Conservation (phyloP, 2,113 vertebrate species). For the Oxyura jamaicensis region DNA sequence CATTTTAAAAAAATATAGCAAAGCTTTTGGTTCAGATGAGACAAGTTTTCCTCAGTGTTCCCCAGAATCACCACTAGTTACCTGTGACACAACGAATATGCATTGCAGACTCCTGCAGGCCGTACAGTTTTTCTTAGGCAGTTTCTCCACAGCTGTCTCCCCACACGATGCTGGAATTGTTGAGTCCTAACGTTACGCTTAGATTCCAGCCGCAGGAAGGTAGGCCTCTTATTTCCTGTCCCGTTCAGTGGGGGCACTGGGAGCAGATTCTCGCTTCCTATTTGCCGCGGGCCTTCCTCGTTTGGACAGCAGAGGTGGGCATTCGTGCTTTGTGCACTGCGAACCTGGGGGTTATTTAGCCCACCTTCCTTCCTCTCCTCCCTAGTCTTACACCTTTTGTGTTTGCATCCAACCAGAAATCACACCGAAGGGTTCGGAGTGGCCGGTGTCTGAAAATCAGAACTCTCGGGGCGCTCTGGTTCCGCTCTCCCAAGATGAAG, state of each 20-base stretch:
- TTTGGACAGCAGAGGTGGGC: not conserved
- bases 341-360: not conserved
- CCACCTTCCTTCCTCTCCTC: not conserved
- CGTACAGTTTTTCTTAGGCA: not conserved
- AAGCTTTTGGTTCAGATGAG: not conserved
- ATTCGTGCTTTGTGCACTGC: not conserved
- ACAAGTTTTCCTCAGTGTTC: not conserved
- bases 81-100: not conserved
- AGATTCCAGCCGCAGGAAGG: not conserved
- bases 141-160: not conserved
- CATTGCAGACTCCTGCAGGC: not conserved
- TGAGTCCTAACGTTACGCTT: not conserved
- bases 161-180: not conserved
- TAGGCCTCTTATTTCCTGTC: not conserved
- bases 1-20: not conserved
- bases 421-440: not conserved
- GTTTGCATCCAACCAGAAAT: not conserved
- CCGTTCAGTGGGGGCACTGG: not conserved
- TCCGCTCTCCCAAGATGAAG: not conserved
- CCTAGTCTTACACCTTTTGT: not conserved
- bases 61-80: not conserved
- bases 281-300: not conserved
- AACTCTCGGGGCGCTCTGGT: not conserved
- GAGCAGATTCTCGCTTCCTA: not conserved
- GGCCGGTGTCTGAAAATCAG: not conserved